Base-by-base conservation (phyloP, 2,888 invertebrate genomes). In the Eubasilissa splendida region DNA sequence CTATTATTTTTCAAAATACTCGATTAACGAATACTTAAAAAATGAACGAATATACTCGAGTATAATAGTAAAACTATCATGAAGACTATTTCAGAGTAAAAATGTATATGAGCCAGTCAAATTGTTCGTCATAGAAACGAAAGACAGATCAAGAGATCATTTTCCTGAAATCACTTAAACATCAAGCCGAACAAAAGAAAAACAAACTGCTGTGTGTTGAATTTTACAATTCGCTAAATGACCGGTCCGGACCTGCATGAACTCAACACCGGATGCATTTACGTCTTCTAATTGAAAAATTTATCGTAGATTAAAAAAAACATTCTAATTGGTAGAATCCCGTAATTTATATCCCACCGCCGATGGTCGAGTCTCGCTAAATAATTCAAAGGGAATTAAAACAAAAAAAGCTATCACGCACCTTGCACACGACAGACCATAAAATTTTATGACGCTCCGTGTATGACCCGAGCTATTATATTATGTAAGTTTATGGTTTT, bases 391-490 rank as follows among this genome's bases (percentile, higher is more conserved):
- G 52, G 53, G 70, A 83, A 83, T 83, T 83, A 76, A 83, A 80
- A 83, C 79, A 76, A 80, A 83, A 79, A 73, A 53, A 75, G 71
- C 75, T 63, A 77, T 75, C 82, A 82, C 80, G 80, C 82, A 83
- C 82, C 79, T 80, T 79, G 79, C 79, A 71, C 68, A 80, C 77
- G 80, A 80, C 80, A 70, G 76, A 79, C 82, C 60, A 79, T 83
- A 83, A 83, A 83, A 76, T 79, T 83, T 83, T 83, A 83, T 58
- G 80, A 83, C 68, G 79, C 79, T 79, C 68, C 76, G 76, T 79
- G 77, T 78, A 60, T 73, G 53, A 56, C 33, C 71, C 71, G 54
- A 56, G 42, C 71, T 73, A 56, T 31, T 70, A 70, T 22, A 53
- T 22, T 7, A 54, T 22, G 14, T 22, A 70, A 53, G 60, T 52